phyloP scores from a whole-genome alignment of 2,888 invertebrate species.

The Synanthedon tipuliformis region DNA sequence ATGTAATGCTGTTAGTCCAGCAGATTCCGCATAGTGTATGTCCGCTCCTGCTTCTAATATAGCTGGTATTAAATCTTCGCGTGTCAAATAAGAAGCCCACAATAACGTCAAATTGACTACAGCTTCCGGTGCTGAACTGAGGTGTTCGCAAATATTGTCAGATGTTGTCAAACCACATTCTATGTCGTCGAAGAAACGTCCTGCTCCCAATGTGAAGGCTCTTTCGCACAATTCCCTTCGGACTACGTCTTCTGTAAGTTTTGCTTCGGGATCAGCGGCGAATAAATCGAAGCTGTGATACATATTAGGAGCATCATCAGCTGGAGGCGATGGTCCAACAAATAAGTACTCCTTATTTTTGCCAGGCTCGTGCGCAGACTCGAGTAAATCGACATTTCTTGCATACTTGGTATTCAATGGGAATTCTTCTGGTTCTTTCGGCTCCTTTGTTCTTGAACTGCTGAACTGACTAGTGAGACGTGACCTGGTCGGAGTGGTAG shows the following conservation, averaged over 20 bases:
- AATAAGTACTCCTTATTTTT: slow-evolving; percentile 79
- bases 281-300: slow-evolving; percentile 82
- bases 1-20: slow-evolving; percentile 80
- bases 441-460: slow-evolving; percentile 36
- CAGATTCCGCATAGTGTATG: slow-evolving; percentile 77
- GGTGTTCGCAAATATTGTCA: slow-evolving; percentile 70
- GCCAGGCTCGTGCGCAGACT: slow-evolving; percentile 69
- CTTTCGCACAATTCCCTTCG: slow-evolving; percentile 78
- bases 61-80: slow-evolving; percentile 77
- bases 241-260: slow-evolving; percentile 77
- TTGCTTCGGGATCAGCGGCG: slow-evolving; percentile 76
- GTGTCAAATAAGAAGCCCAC: slow-evolving; percentile 79
- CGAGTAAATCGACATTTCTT: slow-evolving; percentile 64
- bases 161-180: slow-evolving; percentile 75
- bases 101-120: slow-evolving; percentile 79
- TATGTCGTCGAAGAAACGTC: slow-evolving; percentile 78
- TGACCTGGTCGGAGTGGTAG: slow-evolving; percentile 33
- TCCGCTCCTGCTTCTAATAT: slow-evolving; percentile 77
- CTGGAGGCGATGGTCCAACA: slow-evolving; percentile 82
- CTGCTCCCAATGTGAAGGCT: slow-evolving; percentile 74
- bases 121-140: slow-evolving; percentile 72
- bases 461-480: slow-evolving; percentile 55
- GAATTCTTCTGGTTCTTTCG: slow-evolving; percentile 65
- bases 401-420: slow-evolving; percentile 61
- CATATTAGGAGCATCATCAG: slow-evolving; percentile 82